Conservation (phyloP, 2,888 invertebrate species). For the Sympetrum striolatum region DNA sequence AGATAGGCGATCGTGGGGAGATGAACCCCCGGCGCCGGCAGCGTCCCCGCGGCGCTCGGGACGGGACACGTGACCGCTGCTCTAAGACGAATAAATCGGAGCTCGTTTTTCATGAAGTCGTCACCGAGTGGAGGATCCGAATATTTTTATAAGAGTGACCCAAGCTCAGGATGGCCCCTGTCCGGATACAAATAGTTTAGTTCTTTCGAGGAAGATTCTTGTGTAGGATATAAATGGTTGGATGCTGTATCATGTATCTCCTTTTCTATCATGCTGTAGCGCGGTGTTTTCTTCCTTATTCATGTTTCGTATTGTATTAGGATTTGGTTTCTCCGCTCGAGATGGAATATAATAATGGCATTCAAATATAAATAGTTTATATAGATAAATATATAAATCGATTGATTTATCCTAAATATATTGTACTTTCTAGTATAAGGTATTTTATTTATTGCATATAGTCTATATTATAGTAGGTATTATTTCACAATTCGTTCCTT, state of each 20-base stretch:
- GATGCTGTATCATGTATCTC: not conserved
- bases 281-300: too few relatives aligned
- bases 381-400: too few relatives aligned
- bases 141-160: not conserved
- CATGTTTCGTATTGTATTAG: too few relatives aligned
- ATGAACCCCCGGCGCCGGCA: not conserved
- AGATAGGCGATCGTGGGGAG: not conserved
- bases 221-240: not conserved
- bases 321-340: too few relatives aligned
- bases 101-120: conserved; percentile 36
- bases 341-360: too few relatives aligned
- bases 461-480: too few relatives aligned
- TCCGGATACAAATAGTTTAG: conserved; percentile 12
- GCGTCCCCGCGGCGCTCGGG: conserved; percentile 20
- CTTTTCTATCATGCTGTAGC: too few relatives aligned
- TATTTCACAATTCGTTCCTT: too few relatives aligned
- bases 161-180: conserved; percentile 6
- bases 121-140: not conserved
- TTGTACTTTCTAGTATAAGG: too few relatives aligned
- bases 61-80: conserved; percentile 28
- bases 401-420: too few relatives aligned
- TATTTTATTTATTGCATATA: too few relatives aligned
- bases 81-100: conserved; percentile 1
- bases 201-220: not conserved
- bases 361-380: too few relatives aligned